A percentile compares a stretch with the other conserved stretches of the same genome.
These are phyloP conservation scores for Cephalopholis sonnerati DNA, from an alignment of 2,113 vertebrate genomes.

Conservation along the genomic window DNA sequence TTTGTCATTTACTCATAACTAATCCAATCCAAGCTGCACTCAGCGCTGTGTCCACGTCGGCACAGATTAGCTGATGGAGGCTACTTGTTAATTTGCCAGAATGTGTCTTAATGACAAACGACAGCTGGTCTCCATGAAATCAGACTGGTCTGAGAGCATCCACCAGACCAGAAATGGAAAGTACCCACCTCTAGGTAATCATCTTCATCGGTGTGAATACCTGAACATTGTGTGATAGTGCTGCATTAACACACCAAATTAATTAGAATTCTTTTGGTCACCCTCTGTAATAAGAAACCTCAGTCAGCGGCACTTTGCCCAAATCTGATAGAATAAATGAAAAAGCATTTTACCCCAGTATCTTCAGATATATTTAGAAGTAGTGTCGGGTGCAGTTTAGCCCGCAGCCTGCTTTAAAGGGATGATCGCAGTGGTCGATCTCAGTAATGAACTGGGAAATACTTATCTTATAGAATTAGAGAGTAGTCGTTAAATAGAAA, in stretches of 20 bases:
- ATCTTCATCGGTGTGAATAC: neutral
- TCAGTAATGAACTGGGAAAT: slow-evolving; percentile 43
- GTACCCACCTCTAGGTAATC: neutral
- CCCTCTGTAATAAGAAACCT: neutral
- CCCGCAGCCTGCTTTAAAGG: slow-evolving; percentile 7
- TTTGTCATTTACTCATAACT: too few relatives aligned
- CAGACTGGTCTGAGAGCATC: too few relatives aligned
- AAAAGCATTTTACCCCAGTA: slow-evolving; percentile 5
- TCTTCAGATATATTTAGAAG: slow-evolving; percentile 9
- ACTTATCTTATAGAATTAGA: slow-evolving; percentile 30
- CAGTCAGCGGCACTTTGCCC: neutral
- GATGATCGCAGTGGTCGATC: neutral
- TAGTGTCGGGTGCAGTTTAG: slow-evolving; percentile 18
- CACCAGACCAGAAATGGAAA: too few relatives aligned
- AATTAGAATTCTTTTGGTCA: slow-evolving; percentile 10
- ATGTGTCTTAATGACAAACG: too few relatives aligned
- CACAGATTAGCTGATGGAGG: too few relatives aligned
- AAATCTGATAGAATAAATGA: slow-evolving; percentile 16
- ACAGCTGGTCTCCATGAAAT: too few relatives aligned
- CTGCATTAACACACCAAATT: slow-evolving; percentile 13
- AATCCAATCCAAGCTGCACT: too few relatives aligned
- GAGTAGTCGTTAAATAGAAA: slow-evolving; percentile 10
- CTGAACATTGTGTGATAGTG: neutral
- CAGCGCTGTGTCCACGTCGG: too few relatives aligned
- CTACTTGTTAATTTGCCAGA: too few relatives aligned